Conservation (phyloP, 1,140 invertebrate species). For the Zeugodacus cucurbitae region DNA sequence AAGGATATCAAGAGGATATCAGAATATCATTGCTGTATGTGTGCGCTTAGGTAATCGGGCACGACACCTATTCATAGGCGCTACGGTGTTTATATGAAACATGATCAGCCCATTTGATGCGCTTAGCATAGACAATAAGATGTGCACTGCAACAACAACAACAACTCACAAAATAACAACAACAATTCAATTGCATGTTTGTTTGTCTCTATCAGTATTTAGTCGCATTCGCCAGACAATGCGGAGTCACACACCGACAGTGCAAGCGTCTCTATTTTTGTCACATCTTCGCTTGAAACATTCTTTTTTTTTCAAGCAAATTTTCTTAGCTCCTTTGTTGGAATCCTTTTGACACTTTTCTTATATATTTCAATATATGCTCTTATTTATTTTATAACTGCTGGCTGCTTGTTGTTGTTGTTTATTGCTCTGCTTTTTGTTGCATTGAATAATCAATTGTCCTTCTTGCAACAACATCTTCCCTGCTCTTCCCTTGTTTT, state of each 20-base stretch:
- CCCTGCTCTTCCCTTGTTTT: neutral
- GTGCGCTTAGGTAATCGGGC: neutral
- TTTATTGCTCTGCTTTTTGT: neutral
- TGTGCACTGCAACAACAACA: neutral
- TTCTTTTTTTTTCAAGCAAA: slow-evolving; percentile 45
- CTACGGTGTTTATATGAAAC: slow-evolving; percentile 45
- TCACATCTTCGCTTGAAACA: neutral
- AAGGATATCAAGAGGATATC: neutral
- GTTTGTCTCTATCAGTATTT: neutral
- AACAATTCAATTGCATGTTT: slow-evolving; percentile 42
- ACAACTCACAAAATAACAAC: neutral
- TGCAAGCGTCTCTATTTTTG: too few relatives aligned
- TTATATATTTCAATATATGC: neutral
- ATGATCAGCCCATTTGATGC: slow-evolving; percentile 54
- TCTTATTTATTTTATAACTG: neutral
- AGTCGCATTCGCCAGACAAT: slow-evolving; percentile 13
- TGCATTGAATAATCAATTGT: neutral
- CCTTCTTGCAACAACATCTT: neutral
- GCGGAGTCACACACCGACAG: slow-evolving; percentile 7
- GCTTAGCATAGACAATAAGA: slow-evolving; percentile 42
- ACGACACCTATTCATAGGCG: slow-evolving; percentile 10
- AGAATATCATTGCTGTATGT: neutral
- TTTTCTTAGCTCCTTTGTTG: slow-evolving; percentile 46
- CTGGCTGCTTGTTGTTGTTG: neutral
- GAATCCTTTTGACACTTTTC: slow-evolving; percentile 41